Percentiles rank a stretch among this genome's conserved stretches.
These are phyloP conservation scores for Eudyptes chrysolophus DNA, from an alignment of 2,113 vertebrate genomes.

Conservation along the genomic window DNA sequence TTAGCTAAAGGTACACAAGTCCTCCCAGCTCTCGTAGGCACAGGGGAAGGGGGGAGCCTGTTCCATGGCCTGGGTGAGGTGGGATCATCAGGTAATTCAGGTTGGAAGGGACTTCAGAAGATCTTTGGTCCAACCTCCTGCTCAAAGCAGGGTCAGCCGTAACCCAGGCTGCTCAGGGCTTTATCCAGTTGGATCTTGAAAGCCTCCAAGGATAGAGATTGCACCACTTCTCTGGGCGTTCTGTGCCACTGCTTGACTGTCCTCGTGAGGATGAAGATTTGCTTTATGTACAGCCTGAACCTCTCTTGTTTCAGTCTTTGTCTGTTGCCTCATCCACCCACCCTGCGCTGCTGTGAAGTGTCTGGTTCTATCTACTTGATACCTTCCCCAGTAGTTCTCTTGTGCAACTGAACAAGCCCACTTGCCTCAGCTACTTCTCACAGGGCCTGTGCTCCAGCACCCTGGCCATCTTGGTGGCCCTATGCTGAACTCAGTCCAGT, in stretches of 20 bases:
- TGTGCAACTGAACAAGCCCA: background rate
- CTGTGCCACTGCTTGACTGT: background rate
- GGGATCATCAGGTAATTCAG: background rate
- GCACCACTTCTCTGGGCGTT: fast-evolving
- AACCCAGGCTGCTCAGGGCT: background rate
- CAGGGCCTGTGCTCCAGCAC: background rate
- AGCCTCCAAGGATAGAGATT: background rate
- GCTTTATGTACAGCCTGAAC: fast-evolving
- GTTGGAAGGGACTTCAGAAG: background rate
- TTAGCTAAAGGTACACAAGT: no score
- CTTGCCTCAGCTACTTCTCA: background rate
- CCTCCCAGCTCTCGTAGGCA: background rate
- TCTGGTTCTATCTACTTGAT: background rate
- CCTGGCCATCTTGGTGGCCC: no score
- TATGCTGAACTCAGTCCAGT: background rate
- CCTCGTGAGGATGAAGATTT: background rate
- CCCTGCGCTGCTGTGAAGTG: fast-evolving
- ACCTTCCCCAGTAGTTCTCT: background rate
- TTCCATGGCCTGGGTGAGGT: background rate
- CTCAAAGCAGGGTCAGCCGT: background rate
- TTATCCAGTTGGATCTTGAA: background rate
- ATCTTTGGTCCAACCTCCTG: background rate
- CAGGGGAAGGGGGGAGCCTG: no score
- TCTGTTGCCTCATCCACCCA: background rate
- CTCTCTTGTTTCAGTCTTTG: background rate